phyloP scores from a whole-genome alignment of 2,797 vertebrate genomes.

The Pangasius mekongensis region DNA sequence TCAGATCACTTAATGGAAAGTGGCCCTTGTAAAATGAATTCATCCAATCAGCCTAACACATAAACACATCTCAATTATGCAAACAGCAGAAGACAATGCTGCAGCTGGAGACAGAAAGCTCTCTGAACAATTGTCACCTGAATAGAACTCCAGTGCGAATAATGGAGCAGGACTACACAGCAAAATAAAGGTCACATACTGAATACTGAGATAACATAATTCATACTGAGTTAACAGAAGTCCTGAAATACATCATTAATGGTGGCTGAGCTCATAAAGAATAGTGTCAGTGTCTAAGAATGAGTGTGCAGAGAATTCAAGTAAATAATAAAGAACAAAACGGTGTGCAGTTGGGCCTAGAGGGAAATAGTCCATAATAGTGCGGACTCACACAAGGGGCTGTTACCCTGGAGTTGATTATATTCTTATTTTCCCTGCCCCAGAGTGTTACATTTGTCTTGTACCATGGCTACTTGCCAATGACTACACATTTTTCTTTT shows the following conservation, averaged over 20 bases:
- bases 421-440: background rate
- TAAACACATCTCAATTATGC: slow-evolving; percentile 50
- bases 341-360: background rate
- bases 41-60: slow-evolving; percentile 47
- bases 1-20: slow-evolving; percentile 54
- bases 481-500: background rate
- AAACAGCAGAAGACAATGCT: slow-evolving; percentile 51
- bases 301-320: background rate
- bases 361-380: background rate
- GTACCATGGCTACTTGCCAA: background rate
- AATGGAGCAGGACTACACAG: background rate
- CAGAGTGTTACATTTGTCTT: background rate
- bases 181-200: slow-evolving; percentile 22
- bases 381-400: background rate
- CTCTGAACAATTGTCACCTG: slow-evolving; percentile 26
- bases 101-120: slow-evolving; percentile 51
- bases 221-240: background rate
- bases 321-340: background rate
- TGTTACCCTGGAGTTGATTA: background rate
- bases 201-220: slow-evolving; percentile 1
- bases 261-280: background rate
- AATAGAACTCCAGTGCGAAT: slow-evolving; percentile 23
- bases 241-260: background rate
- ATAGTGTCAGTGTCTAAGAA: background rate
- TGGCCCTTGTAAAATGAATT: slow-evolving; percentile 54